Conservation (phyloP, 2,888 invertebrate species). For the Nephrotoma guestfalica region DNA sequence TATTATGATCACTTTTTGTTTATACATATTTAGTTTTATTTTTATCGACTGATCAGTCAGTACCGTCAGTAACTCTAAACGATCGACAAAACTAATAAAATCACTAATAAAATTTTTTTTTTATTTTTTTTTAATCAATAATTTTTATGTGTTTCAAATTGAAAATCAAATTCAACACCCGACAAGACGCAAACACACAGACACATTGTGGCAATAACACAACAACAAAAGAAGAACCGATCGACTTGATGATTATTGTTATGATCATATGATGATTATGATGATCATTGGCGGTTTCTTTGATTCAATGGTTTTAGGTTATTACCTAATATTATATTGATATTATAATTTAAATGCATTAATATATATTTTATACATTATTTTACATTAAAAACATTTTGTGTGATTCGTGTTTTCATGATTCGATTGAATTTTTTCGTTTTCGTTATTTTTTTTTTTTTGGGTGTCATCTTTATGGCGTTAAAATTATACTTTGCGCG, state of each 20-base stretch:
- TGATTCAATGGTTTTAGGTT: neutral
- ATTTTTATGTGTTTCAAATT: neutral
- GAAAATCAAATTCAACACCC: neutral
- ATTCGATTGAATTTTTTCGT: neutral
- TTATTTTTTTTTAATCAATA: neutral
- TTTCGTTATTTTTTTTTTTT: neutral
- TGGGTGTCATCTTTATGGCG: neutral
- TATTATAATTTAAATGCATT: neutral
- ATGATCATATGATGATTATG: neutral
- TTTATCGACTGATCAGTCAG: neutral
- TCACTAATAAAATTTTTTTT: neutral
- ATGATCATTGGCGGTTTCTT: neutral
- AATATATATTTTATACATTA: neutral
- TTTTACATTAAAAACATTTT: no score
- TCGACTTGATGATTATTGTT: neutral
- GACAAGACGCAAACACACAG: neutral
- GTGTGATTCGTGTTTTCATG: neutral
- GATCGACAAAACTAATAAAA: neutral
- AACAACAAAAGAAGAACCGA: neutral
- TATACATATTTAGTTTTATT: neutral
- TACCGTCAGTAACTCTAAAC: neutral
- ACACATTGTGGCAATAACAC: neutral
- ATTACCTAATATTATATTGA: neutral
- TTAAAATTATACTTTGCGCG: neutral
- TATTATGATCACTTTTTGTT: neutral